phyloP scores from a whole-genome alignment of 2,888 invertebrate species.

The Crematogaster levior region DNA sequence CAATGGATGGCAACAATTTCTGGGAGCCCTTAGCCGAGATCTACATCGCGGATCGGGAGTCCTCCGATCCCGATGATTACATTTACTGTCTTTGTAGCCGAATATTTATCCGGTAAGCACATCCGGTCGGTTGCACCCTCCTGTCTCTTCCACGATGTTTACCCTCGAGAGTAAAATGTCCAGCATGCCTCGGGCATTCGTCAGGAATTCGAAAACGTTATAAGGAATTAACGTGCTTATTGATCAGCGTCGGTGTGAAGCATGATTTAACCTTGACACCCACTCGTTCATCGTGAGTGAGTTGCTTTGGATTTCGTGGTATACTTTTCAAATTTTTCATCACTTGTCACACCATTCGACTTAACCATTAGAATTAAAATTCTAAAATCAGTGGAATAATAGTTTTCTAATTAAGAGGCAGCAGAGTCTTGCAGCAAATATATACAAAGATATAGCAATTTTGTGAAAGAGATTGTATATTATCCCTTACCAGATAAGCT shows the following conservation, averaged over 20 bases:
- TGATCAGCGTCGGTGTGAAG: slow-evolving; percentile 78
- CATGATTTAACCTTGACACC: slow-evolving; percentile 81
- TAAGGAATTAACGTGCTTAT: slow-evolving; percentile 69
- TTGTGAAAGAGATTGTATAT: background rate
- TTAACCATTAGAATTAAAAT: slow-evolving; percentile 13
- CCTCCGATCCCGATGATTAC: slow-evolving; percentile 86
- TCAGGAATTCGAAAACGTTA: slow-evolving; percentile 19
- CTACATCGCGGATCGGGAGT: slow-evolving; percentile 85
- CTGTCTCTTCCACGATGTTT: background rate
- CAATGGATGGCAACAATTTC: slow-evolving; percentile 87
- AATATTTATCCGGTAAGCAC: slow-evolving; percentile 89
- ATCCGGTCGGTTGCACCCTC: background rate
- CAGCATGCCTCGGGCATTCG: background rate
- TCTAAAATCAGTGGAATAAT: background rate
- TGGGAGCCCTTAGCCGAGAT: slow-evolving; percentile 91
- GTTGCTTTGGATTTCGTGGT: slow-evolving; percentile 35
- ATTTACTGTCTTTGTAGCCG: slow-evolving; percentile 91
- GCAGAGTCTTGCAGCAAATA: background rate
- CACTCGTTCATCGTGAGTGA: slow-evolving; percentile 58
- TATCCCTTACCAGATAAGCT: background rate
- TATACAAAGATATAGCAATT: background rate
- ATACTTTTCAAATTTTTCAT: background rate
- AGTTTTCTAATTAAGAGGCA: background rate
- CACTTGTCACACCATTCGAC: background rate
- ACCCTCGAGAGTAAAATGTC: background rate